Base-by-base conservation (phyloP, 2,888 invertebrate genomes). In the Eutolmus rufibarbis region DNA sequence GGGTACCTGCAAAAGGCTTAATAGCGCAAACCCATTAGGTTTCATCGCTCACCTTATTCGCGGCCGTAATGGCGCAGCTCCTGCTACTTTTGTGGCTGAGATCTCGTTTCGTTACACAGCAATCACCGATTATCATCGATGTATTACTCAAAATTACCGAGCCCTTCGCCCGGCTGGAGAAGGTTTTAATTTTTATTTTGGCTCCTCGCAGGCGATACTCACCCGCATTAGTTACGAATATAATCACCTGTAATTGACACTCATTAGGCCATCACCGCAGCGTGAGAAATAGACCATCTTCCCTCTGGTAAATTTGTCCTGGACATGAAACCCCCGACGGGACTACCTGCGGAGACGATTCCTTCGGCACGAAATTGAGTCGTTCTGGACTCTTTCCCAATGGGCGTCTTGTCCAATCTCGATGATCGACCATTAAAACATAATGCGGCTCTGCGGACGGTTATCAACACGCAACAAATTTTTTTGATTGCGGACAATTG, bases 271-370 rank as follows among this genome's bases (percentile, higher is more conserved):
- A 88, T 88, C 88, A 87, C 66, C 87, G 79, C 85, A 87, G 79
- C 88, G 88, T 88, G 88, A 88, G 88, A 88, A 88, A 81, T 88
- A 85, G 79, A 88, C 88, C 88, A 88, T 79, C 74, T 87, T 51
- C 76, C 40, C n/a, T 66, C n/a, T 9, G n/a, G 40, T 66, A 84
- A 84, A 84, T 84, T 84, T 84, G 84, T 23, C 74, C 84, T 28
- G 23, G 19, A 84, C 84, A 84, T 84, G 84, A 84, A 84, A 84
- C 19, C 84, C n/a, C 40, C 66, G n/a, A 51, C 57, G 57, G 19
- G 31, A 43, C 31, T 82, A 57, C 84, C 84, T 74, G 82, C 82
- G 23, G 84, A 74, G 57, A 37, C 74, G 66, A 66, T 40, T 74
- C 84, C 66, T 84, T 74, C n/a, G 74, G 66, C 84, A 84, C 74